phyloP scores from a whole-genome alignment of 2,797 vertebrate genomes.

The Babyrousa celebensis region DNA sequence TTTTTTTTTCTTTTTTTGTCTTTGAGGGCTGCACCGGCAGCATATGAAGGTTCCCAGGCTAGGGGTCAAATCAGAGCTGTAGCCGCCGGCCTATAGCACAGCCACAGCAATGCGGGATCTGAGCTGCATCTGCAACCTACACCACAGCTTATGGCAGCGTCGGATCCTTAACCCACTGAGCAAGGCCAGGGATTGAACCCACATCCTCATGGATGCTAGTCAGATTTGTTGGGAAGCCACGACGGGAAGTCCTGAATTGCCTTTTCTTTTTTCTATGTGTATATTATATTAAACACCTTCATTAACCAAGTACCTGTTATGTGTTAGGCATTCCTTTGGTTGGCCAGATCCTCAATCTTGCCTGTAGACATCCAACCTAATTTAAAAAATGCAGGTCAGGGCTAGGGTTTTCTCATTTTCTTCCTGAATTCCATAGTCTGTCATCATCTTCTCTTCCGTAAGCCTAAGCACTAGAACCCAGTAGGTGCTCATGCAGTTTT shows the following conservation, averaged over 20 bases:
- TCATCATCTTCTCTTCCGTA: not conserved
- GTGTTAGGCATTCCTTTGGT: not conserved
- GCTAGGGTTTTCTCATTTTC: not conserved
- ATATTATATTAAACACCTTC: not conserved
- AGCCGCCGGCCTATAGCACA: no score
- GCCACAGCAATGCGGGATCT: no score
- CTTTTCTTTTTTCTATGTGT: not conserved
- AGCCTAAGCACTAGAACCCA: not conserved
- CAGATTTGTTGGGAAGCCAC: no score
- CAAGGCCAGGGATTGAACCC: no score
- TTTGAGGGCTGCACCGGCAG: no score
- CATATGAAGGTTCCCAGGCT: no score
- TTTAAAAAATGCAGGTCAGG: not conserved
- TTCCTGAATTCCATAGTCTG: not conserved
- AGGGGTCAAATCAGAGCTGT: no score
- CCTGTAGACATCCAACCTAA: not conserved
- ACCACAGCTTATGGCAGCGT: no score
- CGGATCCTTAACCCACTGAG: no score
- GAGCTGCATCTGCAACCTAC: no score
- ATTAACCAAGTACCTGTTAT: not conserved
- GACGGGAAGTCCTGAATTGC: not conserved
- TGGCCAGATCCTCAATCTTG: not conserved
- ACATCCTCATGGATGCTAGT: no score
- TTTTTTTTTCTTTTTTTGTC: no score
- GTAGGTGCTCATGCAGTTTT: not conserved